Base-by-base conservation (phyloP, 2,888 invertebrate species). In the Nomada flava region DNA sequence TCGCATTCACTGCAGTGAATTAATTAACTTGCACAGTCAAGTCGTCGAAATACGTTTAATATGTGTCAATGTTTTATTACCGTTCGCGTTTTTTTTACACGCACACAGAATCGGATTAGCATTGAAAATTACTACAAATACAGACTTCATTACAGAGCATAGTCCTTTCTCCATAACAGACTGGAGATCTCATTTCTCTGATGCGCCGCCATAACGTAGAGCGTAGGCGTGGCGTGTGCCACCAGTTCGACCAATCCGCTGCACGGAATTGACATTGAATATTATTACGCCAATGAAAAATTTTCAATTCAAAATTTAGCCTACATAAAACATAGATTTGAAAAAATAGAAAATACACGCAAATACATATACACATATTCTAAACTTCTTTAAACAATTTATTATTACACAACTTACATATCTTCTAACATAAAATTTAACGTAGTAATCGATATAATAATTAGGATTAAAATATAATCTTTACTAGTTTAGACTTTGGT, bases 181-280 rank as follows among this genome's bases (percentile, higher is more conserved):
- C 71, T 82, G 74, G 81, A 69, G 13, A 80, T 64, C 69, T 76
- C 74, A 84, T 80, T 78, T 82, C 83, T 84, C 76, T 86, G 77
- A 79, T 75, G 69, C 80, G 81, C 83, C 76, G 85, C 83, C 80
- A 88, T 85, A 84, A 83, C 83, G 76, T 63, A 69, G 29, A 78
- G 44, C n/a, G 88, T 88, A 89, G 85, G 86, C 87, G 87, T 86
- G 89, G 76, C 75, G 67, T 79, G 65, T 72, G 77, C 53, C 50
- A 62, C 44, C 62, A 26, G 26, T 52, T 59, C 53, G 36, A 26
- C 89, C 85, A 89, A 88, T 88, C 72, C 59, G 23, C 20, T 36
- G 15, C 44, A 44, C 9, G 2, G 29, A 78, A 63, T 60, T 42
- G 67, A 71, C 81, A 86, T 87, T 82, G 80, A 86, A 62, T 75